phyloP scores from a whole-genome alignment of 1,140 invertebrate genomes.

The Diorhabda sublineata region DNA sequence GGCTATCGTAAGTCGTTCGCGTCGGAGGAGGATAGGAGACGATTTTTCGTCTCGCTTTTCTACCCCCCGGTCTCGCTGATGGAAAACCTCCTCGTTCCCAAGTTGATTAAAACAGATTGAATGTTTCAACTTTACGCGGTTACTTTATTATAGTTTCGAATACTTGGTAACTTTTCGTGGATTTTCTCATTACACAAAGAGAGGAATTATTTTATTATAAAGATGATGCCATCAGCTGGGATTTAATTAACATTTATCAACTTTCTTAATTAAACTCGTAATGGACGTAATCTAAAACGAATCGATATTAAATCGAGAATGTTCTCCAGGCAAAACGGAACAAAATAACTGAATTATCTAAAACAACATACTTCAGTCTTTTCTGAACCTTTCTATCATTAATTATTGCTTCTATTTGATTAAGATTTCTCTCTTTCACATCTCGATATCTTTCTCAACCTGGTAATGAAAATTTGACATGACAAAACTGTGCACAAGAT shows the following conservation, averaged over 20 bases:
- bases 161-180: conserved; percentile 34
- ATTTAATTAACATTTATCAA: background rate
- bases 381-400: no score
- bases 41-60: conserved; percentile 13
- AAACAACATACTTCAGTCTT: no score
- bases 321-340: no score
- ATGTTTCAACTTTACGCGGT: conserved; percentile 46
- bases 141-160: conserved; percentile 45
- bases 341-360: no score
- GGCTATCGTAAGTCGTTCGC: conserved; percentile 46
- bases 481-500: no score
- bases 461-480: no score
- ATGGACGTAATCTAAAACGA: background rate
- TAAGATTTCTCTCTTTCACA: no score
- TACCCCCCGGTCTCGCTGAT: conserved; percentile 27
- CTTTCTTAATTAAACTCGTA: background rate
- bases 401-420: no score
- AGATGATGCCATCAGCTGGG: background rate
- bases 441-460: no score
- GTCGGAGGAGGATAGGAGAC: conserved; percentile 11
- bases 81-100: conserved; percentile 40
- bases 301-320: background rate
- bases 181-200: conserved; percentile 21
- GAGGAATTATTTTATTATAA: conserved; percentile 3
- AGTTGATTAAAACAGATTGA: conserved; percentile 49